Conservation (phyloP, 1,140 invertebrate genomes). For the Bombus cullumanus region DNA sequence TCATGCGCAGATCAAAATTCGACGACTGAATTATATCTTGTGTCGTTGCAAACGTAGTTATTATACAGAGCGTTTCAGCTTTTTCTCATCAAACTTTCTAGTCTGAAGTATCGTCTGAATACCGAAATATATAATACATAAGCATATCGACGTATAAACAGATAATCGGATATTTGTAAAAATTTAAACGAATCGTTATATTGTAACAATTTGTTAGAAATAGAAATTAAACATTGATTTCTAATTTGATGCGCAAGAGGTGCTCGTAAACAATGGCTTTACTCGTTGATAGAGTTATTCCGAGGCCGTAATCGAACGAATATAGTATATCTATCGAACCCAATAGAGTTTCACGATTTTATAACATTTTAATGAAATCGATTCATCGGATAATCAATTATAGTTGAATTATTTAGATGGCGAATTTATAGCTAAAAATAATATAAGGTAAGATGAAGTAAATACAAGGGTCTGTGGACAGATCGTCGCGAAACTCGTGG, state of each 20-base stretch:
- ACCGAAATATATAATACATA: neutral
- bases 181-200: neutral
- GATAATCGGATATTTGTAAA: neutral
- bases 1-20: neutral
- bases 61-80: too few relatives aligned
- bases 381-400: neutral
- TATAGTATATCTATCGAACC: neutral
- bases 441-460: too few relatives aligned
- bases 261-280: neutral
- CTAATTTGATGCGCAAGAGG: neutral
- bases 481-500: neutral
- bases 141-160: neutral
- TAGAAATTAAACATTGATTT: neutral
- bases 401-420: neutral
- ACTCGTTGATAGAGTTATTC: neutral
- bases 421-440: neutral
- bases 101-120: neutral
- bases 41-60: too few relatives aligned
- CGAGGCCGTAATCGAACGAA: neutral
- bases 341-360: neutral
- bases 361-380: slow-evolving; percentile 6
- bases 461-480: neutral
- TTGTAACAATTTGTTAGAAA: too few relatives aligned
- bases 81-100: neutral
- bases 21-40: neutral